Evolutionary conservation across 1,140 invertebrate genomes (phyloP), one percentile per base, ranked within the genome.

Genomic region (Antheraea mylitta): DNA sequence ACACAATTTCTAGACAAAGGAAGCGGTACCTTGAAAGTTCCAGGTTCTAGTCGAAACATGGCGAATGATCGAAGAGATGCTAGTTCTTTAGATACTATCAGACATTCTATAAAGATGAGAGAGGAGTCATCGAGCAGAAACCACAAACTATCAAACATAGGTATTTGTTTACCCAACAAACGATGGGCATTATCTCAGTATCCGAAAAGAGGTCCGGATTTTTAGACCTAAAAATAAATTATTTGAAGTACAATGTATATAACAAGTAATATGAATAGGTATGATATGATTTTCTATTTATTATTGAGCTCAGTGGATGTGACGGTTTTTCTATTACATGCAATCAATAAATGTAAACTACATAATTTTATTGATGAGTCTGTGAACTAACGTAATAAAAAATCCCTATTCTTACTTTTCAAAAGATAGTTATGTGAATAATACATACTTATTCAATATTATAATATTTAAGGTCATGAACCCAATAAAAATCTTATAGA

Each of bases 151-250:
- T 18, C 38, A 48, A 65, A 48, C 45, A 3, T 53, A 65, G 18
- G n/a, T 13, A 11, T 38, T 22, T 48, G 53, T 48, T 45, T 53
- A 53, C 45, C 45, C 4, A 30, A 18, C 11, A 86, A 79, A 66
- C 69, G 78, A 58, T 90, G 87, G 87, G 81, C 86, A 59, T 62
- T 90, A 61, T 75, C 81, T 53, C 78, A 72, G 19, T 78, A 79
- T 64, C 79, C 78, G 45, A 76, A 63, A 18, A 76, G 72, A 69
- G 87, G 87, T 19, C 87, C 87, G 19, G 87, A 90, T 73, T 90
- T 90, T 75, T 87, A 67, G 75, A 48, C 38, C 66, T 58, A 62
- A 37, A 69, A 76, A 66, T 75, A 76, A 75, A 59, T 38, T 60
- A 18, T 61, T 61, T 65, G 65, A 61, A 53, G 16, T 13, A 53